Base-by-base conservation (phyloP, 2,797 vertebrate genomes). In the Onychomys torridus region DNA sequence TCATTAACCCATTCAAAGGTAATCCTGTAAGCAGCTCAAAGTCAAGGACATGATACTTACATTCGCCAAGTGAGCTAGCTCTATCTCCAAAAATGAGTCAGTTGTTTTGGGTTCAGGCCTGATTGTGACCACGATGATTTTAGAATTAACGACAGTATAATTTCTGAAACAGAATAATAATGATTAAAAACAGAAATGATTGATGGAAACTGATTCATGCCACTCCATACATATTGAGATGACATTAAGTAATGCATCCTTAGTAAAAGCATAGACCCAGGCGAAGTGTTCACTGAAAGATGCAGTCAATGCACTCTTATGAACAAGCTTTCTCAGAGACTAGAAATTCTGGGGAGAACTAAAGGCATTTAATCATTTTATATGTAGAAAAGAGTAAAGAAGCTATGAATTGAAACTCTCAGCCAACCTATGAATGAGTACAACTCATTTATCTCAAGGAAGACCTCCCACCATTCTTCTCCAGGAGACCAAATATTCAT, bases 111-210 rank as follows among this genome's bases (percentile, higher is more conserved):
- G 99, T 97, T 99, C 99, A 0, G 99, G 99, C 97, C 99, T 99
- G 98, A 99, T 99, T 57, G 99, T 99, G 95, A 99, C 99, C 96
- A 99, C 99, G 12, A 99, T 99, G 97, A 99, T 99, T 99, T 99
- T 99, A 91, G 99, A 99, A 99, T 99, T 99, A 96, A 99, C 99
- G 57, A 99, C 99, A 7, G 99, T 99, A 98, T 99, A 99, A 98
- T 99, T 99, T 99, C 99, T 99, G 98, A 93, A 96, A 97, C 37
- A 97, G 67, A 97, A 81, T 78, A 96, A 97, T 95, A 97, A 84
- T 5, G 8, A 89, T 92, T 89, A 95, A 92, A 94, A 94, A 96
- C 34, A 23, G 86, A 82, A 97, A 96, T 2, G 29, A 89, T 57
- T 79, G n/a, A 21, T 82, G 49, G 40, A 25, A 90, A 89, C 84